Conservation (phyloP, 2,888 invertebrate species). For the Clusia tigrina region DNA sequence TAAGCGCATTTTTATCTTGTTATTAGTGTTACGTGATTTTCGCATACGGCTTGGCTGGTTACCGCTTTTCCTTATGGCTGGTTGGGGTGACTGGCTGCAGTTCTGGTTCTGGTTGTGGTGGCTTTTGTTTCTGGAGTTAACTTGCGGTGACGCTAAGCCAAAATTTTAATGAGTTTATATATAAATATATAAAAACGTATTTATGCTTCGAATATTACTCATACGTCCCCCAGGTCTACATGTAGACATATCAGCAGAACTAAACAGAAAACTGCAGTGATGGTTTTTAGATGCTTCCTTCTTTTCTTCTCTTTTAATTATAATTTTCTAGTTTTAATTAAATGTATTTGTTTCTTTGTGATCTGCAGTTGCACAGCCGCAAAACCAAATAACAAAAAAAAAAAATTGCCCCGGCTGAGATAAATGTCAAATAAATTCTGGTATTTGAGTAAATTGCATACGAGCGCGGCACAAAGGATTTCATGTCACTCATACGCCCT, state of each 20-base stretch:
- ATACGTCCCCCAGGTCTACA: no score
- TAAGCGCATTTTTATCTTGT: constrained; percentile 25
- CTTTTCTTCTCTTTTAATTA: no score
- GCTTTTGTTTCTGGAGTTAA: constrained; percentile 18
- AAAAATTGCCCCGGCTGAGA: background rate
- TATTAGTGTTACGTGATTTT: constrained; percentile 25
- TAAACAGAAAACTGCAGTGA: no score
- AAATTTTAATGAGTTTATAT: no score
- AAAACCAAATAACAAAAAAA: constrained; percentile 1
- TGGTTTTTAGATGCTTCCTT: no score
- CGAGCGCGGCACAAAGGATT: background rate
- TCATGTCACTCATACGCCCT: background rate
- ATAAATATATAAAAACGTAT: no score
- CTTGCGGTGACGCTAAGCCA: no score
- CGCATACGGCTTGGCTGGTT: background rate
- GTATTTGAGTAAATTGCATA: constrained; percentile 14
- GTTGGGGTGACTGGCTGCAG: constrained; percentile 37
- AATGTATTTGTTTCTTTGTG: no score
- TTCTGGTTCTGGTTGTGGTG: constrained; percentile 26
- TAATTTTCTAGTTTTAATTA: no score
- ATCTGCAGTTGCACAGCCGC: no score
- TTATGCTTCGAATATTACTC: no score
- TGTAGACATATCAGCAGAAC: no score
- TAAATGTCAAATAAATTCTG: constrained; percentile 12
- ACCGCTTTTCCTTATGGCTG: background rate